phyloP scores from a whole-genome alignment of 2,113 vertebrate genomes.

The Ctenomys sociabilis region DNA sequence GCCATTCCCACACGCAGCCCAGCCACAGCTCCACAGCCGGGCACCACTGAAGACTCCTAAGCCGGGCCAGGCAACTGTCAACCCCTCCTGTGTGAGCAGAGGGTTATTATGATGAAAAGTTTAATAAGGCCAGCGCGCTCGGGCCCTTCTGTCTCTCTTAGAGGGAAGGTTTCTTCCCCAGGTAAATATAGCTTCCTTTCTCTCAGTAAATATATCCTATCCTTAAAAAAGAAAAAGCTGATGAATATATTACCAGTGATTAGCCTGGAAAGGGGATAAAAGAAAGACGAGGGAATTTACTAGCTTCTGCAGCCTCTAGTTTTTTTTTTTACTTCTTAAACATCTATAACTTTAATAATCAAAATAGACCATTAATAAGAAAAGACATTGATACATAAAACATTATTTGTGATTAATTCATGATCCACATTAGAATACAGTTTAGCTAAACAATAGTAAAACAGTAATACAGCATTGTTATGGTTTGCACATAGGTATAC shows the following conservation, averaged over 20 bases:
- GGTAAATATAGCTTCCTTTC: neutral
- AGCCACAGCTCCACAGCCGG: neutral
- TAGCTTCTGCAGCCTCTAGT: neutral
- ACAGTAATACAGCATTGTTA: neutral
- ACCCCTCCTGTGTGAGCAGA: too few species aligned
- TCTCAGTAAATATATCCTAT: too few species aligned
- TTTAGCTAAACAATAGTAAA: slow-evolving; percentile 31
- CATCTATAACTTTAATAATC: slow-evolving; percentile 8
- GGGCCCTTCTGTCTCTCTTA: neutral
- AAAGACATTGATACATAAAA: slow-evolving; percentile 50
- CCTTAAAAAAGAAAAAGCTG: neutral
- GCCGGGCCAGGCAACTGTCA: too few species aligned
- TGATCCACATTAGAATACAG: slow-evolving; percentile 23
- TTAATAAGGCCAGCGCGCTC: too few species aligned
- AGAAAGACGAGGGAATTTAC: neutral
- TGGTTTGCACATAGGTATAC: too few species aligned
- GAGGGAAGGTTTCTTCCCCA: neutral
- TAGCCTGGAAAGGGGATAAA: neutral
- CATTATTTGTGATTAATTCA: slow-evolving; percentile 44
- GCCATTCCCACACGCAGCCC: neutral
- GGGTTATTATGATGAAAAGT: neutral
- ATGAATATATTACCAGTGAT: neutral
- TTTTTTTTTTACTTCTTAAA: slow-evolving; percentile 7
- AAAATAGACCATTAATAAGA: neutral
- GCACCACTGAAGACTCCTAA: neutral